Conservation (phyloP, 2,113 vertebrate species). For the Antigone vipio region DNA sequence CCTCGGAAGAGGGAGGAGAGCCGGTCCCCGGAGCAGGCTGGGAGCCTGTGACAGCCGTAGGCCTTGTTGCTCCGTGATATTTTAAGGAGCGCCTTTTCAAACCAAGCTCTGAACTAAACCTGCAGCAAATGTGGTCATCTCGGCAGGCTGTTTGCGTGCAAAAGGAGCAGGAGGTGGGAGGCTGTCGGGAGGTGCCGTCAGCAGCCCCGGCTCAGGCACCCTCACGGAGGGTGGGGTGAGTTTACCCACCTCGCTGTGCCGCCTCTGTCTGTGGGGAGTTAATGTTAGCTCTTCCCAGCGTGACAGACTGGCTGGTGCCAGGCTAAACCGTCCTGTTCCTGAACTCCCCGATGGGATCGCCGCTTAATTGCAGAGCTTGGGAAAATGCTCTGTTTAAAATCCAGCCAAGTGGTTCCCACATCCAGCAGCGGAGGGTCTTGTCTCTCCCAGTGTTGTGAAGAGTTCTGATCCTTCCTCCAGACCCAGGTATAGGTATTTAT, state of each 20-base stretch:
- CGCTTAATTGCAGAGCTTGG: neutral
- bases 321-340: neutral
- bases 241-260: neutral
- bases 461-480: neutral
- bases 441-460: rapidly evolving
- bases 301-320: conserved; percentile 41
- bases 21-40: neutral
- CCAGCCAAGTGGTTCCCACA: rapidly evolving
- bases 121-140: rapidly evolving
- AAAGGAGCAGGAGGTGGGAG: neutral
- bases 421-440: neutral
- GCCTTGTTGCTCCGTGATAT: rapidly evolving
- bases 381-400: neutral
- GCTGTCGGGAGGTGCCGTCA: rapidly evolving
- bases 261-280: neutral
- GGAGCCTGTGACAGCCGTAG: neutral
- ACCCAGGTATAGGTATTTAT: neutral
- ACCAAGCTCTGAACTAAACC: neutral
- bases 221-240: neutral
- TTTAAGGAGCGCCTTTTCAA: neutral
- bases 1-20: neutral
- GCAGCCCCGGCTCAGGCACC: neutral
- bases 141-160: neutral
- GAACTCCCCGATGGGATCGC: rapidly evolving
- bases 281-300: neutral